Evolutionary conservation across 2,888 invertebrate genomes (phyloP).

Genomic region (Nomada fucata): DNA sequence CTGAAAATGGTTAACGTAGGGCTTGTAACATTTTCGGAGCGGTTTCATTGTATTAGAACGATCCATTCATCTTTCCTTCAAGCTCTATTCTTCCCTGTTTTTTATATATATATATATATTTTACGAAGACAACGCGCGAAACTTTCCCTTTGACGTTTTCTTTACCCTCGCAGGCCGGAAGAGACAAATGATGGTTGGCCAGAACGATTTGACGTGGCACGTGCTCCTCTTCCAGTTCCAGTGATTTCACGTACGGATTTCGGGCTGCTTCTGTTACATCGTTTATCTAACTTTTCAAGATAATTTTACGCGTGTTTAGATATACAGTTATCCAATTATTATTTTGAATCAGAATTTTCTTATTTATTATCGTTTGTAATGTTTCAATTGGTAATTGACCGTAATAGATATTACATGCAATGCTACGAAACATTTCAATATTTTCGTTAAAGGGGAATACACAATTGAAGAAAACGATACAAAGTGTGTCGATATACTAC

Average conservation of each 20-base stretch:
- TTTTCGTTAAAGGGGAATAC: no score
- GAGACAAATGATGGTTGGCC: conserved; percentile 64
- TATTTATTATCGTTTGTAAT: no score
- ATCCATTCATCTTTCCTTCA: conserved; percentile 77
- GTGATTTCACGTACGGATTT: conserved; percentile 46
- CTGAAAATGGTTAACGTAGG: conserved; percentile 52
- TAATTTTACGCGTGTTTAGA: background rate
- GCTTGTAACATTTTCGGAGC: conserved; percentile 58
- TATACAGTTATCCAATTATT: background rate
- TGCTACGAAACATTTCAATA: no score
- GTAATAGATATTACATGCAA: no score
- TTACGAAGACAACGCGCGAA: conserved; percentile 37
- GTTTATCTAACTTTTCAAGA: conserved; percentile 26
- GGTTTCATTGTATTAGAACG: conserved; percentile 77
- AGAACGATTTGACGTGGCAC: conserved; percentile 44
- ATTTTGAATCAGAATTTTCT: no score
- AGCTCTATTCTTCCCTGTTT: background rate
- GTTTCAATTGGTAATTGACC: no score
- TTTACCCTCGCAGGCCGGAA: conserved; percentile 25
- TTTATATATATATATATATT: conserved; percentile 40
- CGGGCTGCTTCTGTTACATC: background rate
- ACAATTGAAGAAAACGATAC: no score
- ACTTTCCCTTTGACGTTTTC: conserved; percentile 45
- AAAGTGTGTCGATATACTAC: no score
- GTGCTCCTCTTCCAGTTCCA: conserved; percentile 32